Evolutionary conservation across 37 sponge, comb jelly and placozoan species (phyloP).

Genomic region (Mnemiopsis leidyi): DNA sequence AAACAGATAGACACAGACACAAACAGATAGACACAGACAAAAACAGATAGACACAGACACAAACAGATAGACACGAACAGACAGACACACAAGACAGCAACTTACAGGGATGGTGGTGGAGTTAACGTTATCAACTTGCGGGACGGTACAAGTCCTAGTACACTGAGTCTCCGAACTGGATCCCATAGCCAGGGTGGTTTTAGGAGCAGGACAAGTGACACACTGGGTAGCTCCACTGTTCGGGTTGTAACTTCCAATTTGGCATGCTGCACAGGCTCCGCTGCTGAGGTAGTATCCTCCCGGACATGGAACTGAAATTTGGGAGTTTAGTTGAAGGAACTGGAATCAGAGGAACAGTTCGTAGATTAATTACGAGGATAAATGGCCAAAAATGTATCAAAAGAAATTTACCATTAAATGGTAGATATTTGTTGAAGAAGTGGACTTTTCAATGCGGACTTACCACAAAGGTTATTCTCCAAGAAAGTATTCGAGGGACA

Average conservation of each 20-base stretch:
- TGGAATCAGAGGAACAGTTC: too few species aligned
- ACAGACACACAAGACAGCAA: too few species aligned
- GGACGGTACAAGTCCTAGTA: not conserved
- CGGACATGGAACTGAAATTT: not conserved
- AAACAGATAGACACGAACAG: too few species aligned
- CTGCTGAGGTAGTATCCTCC: not conserved
- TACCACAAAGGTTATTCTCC: not conserved
- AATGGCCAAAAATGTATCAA: too few species aligned
- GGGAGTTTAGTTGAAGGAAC: too few species aligned
- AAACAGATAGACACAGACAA: too few species aligned
- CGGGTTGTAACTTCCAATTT: not conserved
- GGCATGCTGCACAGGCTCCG: not conserved
- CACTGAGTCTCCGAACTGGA: not conserved
- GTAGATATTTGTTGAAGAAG: too few species aligned
- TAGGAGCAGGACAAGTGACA: not conserved
- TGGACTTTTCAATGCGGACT: too few species aligned
- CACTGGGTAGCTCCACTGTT: not conserved
- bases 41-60: too few species aligned
- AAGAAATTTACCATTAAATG: too few species aligned
- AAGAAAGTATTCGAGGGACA: not conserved
- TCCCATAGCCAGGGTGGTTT: conserved; percentile 9
- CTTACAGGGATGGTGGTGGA: conserved; percentile 12
- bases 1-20: too few species aligned
- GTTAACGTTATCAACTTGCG: not conserved
- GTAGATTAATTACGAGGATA: too few species aligned